phyloP scores from a whole-genome alignment of 2,888 invertebrate genomes.

The Schizotus pectinicornis region DNA sequence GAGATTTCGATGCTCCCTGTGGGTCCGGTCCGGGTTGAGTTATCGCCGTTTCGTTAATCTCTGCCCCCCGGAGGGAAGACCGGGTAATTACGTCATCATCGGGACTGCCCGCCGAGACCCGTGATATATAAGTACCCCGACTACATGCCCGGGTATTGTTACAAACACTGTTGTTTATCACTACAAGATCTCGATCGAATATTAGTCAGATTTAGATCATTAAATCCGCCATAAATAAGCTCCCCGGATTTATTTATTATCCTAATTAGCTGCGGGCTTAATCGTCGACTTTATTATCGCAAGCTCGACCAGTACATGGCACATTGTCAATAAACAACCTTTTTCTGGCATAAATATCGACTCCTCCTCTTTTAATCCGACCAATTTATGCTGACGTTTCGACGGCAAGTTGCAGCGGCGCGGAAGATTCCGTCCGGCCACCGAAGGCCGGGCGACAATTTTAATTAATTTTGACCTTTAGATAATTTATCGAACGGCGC shows the following conservation, averaged over 20 bases:
- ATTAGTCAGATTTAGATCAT: conserved; percentile 43
- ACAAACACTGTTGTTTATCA: conserved; percentile 53
- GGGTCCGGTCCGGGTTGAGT: conserved; percentile 47
- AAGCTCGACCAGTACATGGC: conserved; percentile 22
- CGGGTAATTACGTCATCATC: conserved; percentile 55
- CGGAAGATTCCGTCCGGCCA: no score
- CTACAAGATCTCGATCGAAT: conserved; percentile 41
- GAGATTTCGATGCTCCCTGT: conserved; percentile 27
- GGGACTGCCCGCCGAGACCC: conserved; percentile 44
- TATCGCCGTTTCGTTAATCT: conserved; percentile 54
- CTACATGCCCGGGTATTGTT: conserved; percentile 51
- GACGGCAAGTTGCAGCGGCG: no score
- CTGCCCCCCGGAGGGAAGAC: conserved; percentile 50
- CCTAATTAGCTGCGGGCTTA: conserved; percentile 28
- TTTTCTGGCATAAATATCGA: conserved; percentile 16
- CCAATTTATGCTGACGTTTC: no score
- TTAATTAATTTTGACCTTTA: no score
- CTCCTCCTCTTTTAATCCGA: no score
- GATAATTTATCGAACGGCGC: no score
- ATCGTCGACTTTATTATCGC: conserved; percentile 27
- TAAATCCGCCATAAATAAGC: conserved; percentile 32
- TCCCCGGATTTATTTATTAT: conserved; percentile 30
- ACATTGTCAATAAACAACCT: conserved; percentile 25
- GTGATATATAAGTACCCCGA: conserved; percentile 49
- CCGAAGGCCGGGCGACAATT: no score